phyloP scores from a whole-genome alignment of 2,888 invertebrate species.

The Heliconius sara region DNA sequence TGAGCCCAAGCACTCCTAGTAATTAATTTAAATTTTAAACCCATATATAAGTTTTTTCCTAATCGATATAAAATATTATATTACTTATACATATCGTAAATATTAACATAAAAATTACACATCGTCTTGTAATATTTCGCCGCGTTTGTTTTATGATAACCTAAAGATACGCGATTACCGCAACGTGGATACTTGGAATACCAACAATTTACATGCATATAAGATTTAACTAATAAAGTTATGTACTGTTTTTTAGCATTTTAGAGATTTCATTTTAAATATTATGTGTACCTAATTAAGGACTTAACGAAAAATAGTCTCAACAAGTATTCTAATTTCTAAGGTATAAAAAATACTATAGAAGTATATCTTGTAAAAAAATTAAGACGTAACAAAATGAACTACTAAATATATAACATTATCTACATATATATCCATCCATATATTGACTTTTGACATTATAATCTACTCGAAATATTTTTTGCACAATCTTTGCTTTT shows the following conservation, averaged over 20 bases:
- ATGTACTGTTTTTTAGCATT: no score
- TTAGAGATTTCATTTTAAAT: no score
- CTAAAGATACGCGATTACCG: not conserved
- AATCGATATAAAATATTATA: not conserved
- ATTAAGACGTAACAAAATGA: not conserved
- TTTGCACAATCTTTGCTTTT: conserved; percentile 10
- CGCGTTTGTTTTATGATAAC: conserved; percentile 22
- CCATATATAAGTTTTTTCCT: no score
- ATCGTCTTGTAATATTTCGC: not conserved
- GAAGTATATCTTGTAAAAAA: no score
- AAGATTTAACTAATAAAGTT: no score
- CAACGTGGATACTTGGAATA: conserved; percentile 1
- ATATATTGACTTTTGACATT: conserved; percentile 15
- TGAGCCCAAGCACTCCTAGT: no score
- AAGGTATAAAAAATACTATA: no score
- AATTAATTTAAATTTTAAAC: no score
- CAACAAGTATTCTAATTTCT: no score
- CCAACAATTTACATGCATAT: no score
- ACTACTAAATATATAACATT: not conserved
- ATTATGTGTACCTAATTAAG: no score
- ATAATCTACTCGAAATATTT: not conserved
- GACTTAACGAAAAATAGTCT: no score
- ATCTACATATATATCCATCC: conserved; percentile 1
- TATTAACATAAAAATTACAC: conserved; percentile 13
- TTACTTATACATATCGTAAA: not conserved